phyloP scores from a whole-genome alignment of 1,140 invertebrate genomes.

The Akabosia matsudoensis region DNA sequence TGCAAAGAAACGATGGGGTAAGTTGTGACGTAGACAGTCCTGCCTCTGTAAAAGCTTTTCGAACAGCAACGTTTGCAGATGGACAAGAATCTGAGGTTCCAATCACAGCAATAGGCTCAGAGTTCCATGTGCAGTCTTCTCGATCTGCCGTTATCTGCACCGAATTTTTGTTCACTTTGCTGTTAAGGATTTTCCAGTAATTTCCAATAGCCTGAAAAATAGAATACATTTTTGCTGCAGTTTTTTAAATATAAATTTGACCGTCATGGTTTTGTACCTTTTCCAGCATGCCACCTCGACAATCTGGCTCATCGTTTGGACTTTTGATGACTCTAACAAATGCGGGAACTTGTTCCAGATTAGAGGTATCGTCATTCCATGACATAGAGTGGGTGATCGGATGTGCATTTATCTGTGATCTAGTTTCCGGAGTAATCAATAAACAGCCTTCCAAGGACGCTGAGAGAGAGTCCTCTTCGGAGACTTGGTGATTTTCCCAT shows the following conservation, averaged over 20 bases:
- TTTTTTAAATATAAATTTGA: not conserved
- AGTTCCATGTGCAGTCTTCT: not conserved
- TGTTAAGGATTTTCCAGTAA: not conserved
- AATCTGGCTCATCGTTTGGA: not conserved
- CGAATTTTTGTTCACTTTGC: not conserved
- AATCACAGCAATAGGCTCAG: not conserved
- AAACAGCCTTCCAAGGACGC: not conserved
- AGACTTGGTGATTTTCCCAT: too few species aligned
- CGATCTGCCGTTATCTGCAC: not conserved
- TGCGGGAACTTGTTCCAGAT: not conserved
- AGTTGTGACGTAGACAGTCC: not conserved
- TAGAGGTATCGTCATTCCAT: not conserved
- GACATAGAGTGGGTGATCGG: not conserved
- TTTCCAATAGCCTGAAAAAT: not conserved
- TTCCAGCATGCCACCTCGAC: not conserved
- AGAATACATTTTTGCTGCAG: not conserved
- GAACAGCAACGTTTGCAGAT: not conserved
- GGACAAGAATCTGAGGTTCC: not conserved
- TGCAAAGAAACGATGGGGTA: not conserved
- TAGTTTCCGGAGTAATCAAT: not conserved
- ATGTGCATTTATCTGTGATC: too few species aligned
- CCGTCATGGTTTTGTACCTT: not conserved
- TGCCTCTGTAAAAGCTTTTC: not conserved
- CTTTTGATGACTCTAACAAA: not conserved
- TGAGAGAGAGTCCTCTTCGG: too few species aligned